Evolutionary conservation across 2,888 invertebrate genomes (phyloP), one percentile per base, ranked within the genome.

Genomic region (Harpalus rufipes): DNA sequence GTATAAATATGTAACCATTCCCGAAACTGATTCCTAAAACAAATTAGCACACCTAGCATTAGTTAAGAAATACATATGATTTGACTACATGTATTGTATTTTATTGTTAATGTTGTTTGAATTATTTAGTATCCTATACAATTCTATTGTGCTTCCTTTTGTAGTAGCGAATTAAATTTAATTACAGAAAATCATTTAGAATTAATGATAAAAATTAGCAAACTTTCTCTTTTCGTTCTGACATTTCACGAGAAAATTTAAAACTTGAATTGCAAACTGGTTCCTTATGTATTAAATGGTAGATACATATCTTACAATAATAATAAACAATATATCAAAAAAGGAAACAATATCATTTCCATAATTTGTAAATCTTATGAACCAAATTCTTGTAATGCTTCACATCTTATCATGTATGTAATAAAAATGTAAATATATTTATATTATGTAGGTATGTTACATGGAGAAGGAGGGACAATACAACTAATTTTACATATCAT

Each of bases 301-400:
- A 51, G 44, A 51, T 51, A 51, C 6, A 51, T 51, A 51, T 51
- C 51, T 59, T 16, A 32, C 58, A 59, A 18, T 59, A 16, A 79
- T 58, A 79, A 79, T 78, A 56, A 59, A 32, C 16, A n/a, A 39
- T 58, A 79, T 21, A 63, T 63, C n/a, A 68, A 14, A 25, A 68
- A 16, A n/a, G 25, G 16, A 79, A 59, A 32, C 32, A 32, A 32
- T 32, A 32, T 32, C 1, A 32, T 32, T 32, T 32, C 32, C 32
- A 32, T 32, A 32, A 32, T 32, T 32, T 32, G 32, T 32, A 32
- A 32, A 32, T 32, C 5, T 32, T 32, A 32, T 32, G 5, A 32
- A 32, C 32, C 32, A 32, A 5, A 32, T 32, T 25, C 32, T 32
- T 32, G 32, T 32, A 32, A 32, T 32, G 32, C 32, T 32, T 1